Base-by-base conservation (phyloP, 2,888 invertebrate genomes). In the Watsonalla binaria region DNA sequence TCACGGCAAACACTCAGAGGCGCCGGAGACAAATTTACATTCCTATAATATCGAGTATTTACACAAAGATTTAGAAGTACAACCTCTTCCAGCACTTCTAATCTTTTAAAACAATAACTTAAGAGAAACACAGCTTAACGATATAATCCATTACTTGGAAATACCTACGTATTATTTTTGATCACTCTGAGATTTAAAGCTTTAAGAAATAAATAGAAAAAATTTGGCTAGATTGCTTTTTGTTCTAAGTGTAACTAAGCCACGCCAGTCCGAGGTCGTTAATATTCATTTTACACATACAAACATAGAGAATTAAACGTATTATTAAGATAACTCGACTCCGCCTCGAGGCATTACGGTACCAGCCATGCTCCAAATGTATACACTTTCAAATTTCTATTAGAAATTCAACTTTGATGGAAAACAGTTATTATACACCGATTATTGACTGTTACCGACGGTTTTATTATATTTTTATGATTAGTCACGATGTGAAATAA, bases 321-420 rank as follows among this genome's bases (percentile, higher is more conserved):
- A 68, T 71, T 72, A 72, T 73, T 67, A 70, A 61, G 60, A 61
- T 66, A 68, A 68, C 58, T 65, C 60, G 49, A 39, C 52, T 54
- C 56, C 51, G 76, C 84, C 77, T 48, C 57, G n/a, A 79, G 87
- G 80, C 56, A 60, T 81, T 82, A 84, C 86, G 84, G 88, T 86
- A 84, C 72, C 51, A 42, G 11, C 59, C 55, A 51, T 70, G 82
- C 77, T 82, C 86, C 62, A 82, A 79, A 84, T 85, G 76, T 75
- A 65, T 54, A 55, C 62, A 56, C 75, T 78, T 81, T 79, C 79
- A 80, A 77, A 75, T 75, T 78, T 71, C 72, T 80, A 84, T 83
- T 84, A 84, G 82, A 85, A 81, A 81, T 76, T 75, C 66, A 59
- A 66, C 63, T 81, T 82, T 85, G 83, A 86, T 84, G 84, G 82